Evolutionary conservation across 2,888 invertebrate species (phyloP), one percentile per base, ranked within the genome.

Genomic region (Tinea pellionella): DNA sequence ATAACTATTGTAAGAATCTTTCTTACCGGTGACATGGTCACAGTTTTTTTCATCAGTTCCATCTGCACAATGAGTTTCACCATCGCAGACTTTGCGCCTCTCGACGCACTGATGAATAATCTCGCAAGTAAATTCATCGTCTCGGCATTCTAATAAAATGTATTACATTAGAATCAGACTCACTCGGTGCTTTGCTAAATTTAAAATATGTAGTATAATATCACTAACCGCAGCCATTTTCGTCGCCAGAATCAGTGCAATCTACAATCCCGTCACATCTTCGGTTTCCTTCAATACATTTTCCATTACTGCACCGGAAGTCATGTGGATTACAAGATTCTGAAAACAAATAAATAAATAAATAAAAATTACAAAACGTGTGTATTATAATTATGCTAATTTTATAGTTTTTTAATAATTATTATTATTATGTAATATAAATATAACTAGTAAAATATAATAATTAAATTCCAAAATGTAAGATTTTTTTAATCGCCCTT

Each of bases 221-320:
- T 41, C 60, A 69, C 77, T 72, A 75, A 90, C 90, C 77, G 78
- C 92, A 93, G 64, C 87, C 71, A 18, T 66, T 67, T 77, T 93
- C 93, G 66, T 93, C 93, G 68, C 91, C 90, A 41, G 80, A 79
- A 61, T 87, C 81, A 11, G 71, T 72, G 67, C 93, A 93, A 67
- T 93, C 92, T n/a, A 66, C 60, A 11, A 82, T 77, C 2, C 78
- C 73, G 72, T 94, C 88, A 73, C 94, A 94, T 62, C 85, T 84
- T 62, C 86, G 85, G 32, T 70, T 68, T 11, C 73, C 72, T 63
- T 82, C 82, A 64, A 92, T 89, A 68, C 92, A 92, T 61, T 78
- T 75, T 19, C 89, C 89, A 66, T 89, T 85, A 63, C 79, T 68
- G 71, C 92, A 92, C 1, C 73, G 74, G 71, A 88, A 89, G 65